A percentile compares a stretch with the other conserved stretches of the same genome.
phyloP scores from a whole-genome alignment of 2,888 invertebrate species.

The Cryptophagus acutangulus region DNA sequence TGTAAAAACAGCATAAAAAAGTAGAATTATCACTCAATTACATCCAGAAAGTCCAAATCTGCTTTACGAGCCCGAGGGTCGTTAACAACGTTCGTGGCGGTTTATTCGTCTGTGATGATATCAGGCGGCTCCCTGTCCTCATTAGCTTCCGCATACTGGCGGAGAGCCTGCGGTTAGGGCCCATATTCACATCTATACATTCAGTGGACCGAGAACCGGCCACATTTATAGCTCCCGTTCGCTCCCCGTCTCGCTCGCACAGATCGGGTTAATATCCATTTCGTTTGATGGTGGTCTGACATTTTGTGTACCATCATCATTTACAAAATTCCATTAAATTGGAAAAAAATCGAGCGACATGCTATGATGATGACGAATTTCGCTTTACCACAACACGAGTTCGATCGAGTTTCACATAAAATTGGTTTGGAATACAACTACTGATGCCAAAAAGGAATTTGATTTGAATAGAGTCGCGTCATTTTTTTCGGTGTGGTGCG shows the following conservation, averaged over 20 bases:
- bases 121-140: constrained; percentile 30
- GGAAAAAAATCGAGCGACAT: no score
- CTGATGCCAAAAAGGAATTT: no score
- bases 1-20: no score
- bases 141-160: constrained; percentile 35
- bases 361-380: no score
- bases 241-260: constrained; percentile 11
- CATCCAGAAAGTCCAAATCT: constrained; percentile 11
- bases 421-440: no score
- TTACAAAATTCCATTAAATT: no score
- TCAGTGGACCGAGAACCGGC: constrained; percentile 4
- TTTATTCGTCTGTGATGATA: constrained; percentile 30
- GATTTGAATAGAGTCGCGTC: no score
- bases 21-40: constrained; percentile 8
- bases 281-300: no score
- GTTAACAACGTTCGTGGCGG: constrained; percentile 11
- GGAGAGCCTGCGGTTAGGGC: constrained; percentile 18
- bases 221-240: not conserved
- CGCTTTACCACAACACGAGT: no score
- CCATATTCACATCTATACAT: constrained; percentile 14
- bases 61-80: constrained; percentile 10
- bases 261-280: constrained; percentile 1
- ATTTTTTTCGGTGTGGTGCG: no score
- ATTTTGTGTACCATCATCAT: no score
- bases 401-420: no score